A percentile compares a stretch with the other conserved stretches of the same genome.
Evolutionary conservation across 2,888 invertebrate species (phyloP).

Genomic region (Tolmerus cingulatus): DNA sequence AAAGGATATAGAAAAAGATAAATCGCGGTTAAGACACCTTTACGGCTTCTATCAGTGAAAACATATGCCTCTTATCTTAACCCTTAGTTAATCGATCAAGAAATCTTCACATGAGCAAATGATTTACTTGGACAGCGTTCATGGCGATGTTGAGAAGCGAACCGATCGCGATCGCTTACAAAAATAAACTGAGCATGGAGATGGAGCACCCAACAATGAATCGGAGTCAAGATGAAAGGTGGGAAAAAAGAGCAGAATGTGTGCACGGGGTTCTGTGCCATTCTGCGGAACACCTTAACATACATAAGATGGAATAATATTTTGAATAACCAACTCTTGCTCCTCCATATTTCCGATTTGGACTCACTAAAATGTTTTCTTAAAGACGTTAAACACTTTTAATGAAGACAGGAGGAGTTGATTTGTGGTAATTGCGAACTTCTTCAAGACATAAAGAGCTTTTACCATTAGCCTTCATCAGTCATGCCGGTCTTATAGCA

Average conservation of each 20-base stretch:
- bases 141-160: background rate
- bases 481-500: background rate
- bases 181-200: slow-evolving; percentile 43
- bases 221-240: slow-evolving; percentile 19
- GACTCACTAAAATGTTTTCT: background rate
- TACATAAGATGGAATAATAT: slow-evolving; percentile 21
- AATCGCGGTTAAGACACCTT: background rate
- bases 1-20: background rate
- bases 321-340: background rate
- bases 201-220: slow-evolving; percentile 22
- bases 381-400: background rate
- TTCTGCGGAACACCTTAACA: slow-evolving; percentile 30
- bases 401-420: background rate
- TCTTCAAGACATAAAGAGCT: background rate
- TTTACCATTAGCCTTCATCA: background rate
- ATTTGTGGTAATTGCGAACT: background rate
- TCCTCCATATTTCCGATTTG: background rate
- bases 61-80: background rate
- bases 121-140: background rate
- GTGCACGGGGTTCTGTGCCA: background rate
- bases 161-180: slow-evolving; percentile 41
- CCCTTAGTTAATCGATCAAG: background rate
- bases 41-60: background rate
- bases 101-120: background rate
- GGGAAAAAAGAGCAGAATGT: background rate